Evolutionary conservation across 2,797 vertebrate species (phyloP).

Genomic region (Eupleurogrammus muticus): DNA sequence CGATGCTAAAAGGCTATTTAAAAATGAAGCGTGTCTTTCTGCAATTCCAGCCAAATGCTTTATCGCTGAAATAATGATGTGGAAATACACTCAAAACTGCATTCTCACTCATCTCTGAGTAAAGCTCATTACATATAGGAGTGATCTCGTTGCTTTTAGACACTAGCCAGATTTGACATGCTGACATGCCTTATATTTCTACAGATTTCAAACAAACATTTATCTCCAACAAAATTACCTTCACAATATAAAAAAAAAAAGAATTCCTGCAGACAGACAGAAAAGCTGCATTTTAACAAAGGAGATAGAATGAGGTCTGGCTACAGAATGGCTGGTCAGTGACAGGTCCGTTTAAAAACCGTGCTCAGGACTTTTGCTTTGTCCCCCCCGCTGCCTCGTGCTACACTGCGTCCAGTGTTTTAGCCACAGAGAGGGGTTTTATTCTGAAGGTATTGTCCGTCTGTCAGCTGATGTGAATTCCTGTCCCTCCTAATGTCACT

Average conservation of each 20-base stretch:
- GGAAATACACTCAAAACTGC: constrained; percentile 67
- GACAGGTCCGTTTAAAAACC: constrained; percentile 12
- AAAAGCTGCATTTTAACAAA: constrained; percentile 3
- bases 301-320: neutral
- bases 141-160: neutral
- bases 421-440: constrained; percentile 28
- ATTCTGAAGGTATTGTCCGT: constrained; percentile 43
- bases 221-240: constrained; percentile 15
- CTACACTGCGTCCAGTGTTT: constrained; percentile 24
- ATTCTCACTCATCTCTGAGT: constrained; percentile 53
- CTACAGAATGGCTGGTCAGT: neutral
- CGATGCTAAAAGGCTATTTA: constrained; percentile 73
- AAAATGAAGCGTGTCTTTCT: constrained; percentile 77
- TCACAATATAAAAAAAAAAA: constrained; percentile 17
- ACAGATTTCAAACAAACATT: constrained; percentile 33
- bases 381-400: neutral
- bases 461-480: constrained; percentile 47
- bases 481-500: constrained; percentile 23
- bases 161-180: neutral
- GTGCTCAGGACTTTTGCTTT: constrained; percentile 12
- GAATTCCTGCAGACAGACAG: constrained; percentile 11
- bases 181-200: constrained; percentile 3
- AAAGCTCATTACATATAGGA: constrained; percentile 29
- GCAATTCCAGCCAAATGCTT: constrained; percentile 76
- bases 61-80: constrained; percentile 80